Evolutionary conservation across 2,888 invertebrate genomes (phyloP), one percentile per base, ranked within the genome.

Genomic region (Oxycera nigricornis): DNA sequence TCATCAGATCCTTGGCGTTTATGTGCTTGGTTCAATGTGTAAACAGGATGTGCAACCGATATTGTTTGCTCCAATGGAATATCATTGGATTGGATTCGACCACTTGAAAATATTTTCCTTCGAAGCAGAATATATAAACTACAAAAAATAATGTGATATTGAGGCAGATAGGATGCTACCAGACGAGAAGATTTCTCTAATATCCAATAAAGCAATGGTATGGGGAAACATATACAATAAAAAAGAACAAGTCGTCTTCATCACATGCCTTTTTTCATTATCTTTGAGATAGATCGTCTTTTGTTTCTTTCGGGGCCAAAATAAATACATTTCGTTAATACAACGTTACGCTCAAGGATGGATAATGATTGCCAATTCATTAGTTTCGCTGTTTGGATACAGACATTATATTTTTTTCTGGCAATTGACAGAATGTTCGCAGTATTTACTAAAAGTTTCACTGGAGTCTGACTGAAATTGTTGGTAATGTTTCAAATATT

Each of bases 71-170:
- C 52, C 68, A 50, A 50, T 73, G 75, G 61, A 59, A 75, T 72
- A 72, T 73, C 75, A 61, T 75, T 73, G 72, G 75, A 75, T 75
- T 75, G 75, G 75, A 75, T 73, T 73, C 61, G 59, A 61, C 61
- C 75, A 67, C 73, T 75, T 67, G 75, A 75, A 73, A 35, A 68
- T 68, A 67, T 74, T 72, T 72, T 41, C 65, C 9, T 20, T 14
- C 3, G 68, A 50, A 28, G 28, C 28, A 65, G 30, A 50, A 68
- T 28, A 46, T 7, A 6, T 20, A 55, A 20, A 46, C n/a, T 7
- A 46, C 3, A 46, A n/a, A 2, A 46, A 3, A 11, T 46, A 46
- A 46, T 11, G 35, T 35, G 9, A 31, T 17, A 61, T 31, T 31
- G 14, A 31, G 20, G 31, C 30, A 61, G 31, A 61, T 31, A 31